Evolutionary conservation across 92 coral and sea anemone species (phyloP).

Genomic region (Pocillopora meandrina): DNA sequence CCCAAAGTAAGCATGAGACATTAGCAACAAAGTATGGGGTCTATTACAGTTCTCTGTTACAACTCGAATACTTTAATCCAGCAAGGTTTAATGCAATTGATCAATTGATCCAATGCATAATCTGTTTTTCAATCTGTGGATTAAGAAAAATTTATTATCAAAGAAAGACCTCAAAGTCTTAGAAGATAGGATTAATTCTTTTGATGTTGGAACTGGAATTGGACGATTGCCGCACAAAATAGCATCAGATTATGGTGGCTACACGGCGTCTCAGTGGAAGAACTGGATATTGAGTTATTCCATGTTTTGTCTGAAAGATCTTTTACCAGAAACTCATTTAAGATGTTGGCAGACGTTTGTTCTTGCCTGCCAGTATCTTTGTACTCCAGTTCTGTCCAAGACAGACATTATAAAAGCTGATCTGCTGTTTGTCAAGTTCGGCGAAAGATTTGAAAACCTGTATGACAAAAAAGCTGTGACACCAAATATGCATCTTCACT

Average conservation of each 20-base stretch:
- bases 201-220: slow-evolving; percentile 62
- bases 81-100: slow-evolving; percentile 59
- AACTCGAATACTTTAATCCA: slow-evolving; percentile 61
- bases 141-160: slow-evolving; percentile 31
- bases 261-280: slow-evolving; percentile 70
- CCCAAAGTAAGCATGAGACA: background rate
- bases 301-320: slow-evolving; percentile 50
- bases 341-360: slow-evolving; percentile 64
- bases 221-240: slow-evolving; percentile 63
- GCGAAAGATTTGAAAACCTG: slow-evolving; percentile 50
- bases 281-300: slow-evolving; percentile 74
- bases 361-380: slow-evolving; percentile 58
- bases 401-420: slow-evolving; percentile 15
- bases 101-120: slow-evolving; percentile 78
- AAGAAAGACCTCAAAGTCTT: slow-evolving; percentile 41
- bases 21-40: slow-evolving; percentile 43
- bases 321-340: slow-evolving; percentile 47
- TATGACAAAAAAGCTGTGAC: slow-evolving; percentile 57
- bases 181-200: slow-evolving; percentile 30
- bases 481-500: slow-evolving; percentile 66
- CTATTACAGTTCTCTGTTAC: slow-evolving; percentile 31
- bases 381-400: background rate
- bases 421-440: slow-evolving; percentile 43
- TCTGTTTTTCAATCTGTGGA: slow-evolving; percentile 62
- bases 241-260: slow-evolving; percentile 53